Conservation (phyloP, 2,797 vertebrate species). For the Bryconaethiops microstoma region DNA sequence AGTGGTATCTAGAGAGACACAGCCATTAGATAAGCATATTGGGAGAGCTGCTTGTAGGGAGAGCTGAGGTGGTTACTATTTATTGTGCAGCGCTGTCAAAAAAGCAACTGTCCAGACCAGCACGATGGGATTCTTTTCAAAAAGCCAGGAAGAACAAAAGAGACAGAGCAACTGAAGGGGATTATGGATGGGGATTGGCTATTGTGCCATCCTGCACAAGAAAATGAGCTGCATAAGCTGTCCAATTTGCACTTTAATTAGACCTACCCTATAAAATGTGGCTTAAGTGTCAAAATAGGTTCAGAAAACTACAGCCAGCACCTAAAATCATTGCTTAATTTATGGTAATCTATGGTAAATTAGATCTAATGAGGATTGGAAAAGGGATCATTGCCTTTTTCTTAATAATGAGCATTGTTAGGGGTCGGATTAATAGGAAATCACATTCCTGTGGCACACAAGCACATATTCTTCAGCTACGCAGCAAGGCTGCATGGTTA, state of each 20-base stretch:
- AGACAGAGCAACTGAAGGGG: background rate
- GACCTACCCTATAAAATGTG: background rate
- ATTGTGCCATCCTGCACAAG: background rate
- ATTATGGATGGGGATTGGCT: background rate
- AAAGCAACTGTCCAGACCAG: background rate
- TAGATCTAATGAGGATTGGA: constrained; percentile 16
- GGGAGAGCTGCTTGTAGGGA: too few species aligned
- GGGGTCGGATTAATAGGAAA: background rate
- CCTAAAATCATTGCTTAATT: background rate
- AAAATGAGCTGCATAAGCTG: background rate
- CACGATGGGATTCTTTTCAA: background rate
- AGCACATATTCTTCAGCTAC: background rate
- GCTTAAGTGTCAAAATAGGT: background rate
- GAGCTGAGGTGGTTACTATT: too few species aligned
- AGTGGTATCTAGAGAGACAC: too few species aligned
- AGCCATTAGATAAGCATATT: too few species aligned
- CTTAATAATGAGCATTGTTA: constrained; percentile 18
- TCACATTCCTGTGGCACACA: background rate
- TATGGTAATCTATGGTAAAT: background rate
- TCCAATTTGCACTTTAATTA: background rate
- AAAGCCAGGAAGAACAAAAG: background rate
- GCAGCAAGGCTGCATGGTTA: background rate
- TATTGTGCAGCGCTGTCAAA: too few species aligned
- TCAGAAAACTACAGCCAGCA: background rate
- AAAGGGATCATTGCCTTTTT: constrained; percentile 22